These are phyloP conservation scores for Polymixis flavicincta DNA, from an alignment of 2,888 invertebrate species.

Conservation along the genomic window DNA sequence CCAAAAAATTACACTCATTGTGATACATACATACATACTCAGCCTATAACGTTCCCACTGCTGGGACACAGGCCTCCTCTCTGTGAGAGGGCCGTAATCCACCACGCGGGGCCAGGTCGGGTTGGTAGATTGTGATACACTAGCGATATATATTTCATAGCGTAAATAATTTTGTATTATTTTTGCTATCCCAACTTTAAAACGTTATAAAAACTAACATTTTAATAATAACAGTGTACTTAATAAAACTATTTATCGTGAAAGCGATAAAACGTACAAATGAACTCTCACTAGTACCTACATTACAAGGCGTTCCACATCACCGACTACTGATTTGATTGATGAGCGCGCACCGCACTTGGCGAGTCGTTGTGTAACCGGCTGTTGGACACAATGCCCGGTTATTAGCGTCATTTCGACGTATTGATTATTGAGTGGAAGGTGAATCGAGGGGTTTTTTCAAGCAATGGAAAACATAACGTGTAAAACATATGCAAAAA, in stretches of 20 bases:
- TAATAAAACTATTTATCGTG: not conserved
- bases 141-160: no score
- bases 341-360: slow-evolving; percentile 22
- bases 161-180: not conserved
- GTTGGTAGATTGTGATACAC: no score
- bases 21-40: no score
- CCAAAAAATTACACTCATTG: not conserved
- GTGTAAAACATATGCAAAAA: not conserved
- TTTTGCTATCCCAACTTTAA: not conserved
- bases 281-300: slow-evolving; percentile 3
- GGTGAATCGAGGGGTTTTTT: slow-evolving; percentile 12
- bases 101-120: no score
- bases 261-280: slow-evolving; percentile 3
- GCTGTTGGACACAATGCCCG: slow-evolving; percentile 23
- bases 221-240: not conserved
- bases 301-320: not conserved
- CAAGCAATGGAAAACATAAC: not conserved
- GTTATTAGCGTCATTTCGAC: slow-evolving; percentile 28
- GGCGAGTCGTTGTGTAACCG: slow-evolving; percentile 27
- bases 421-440: slow-evolving; percentile 25
- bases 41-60: no score
- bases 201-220: not conserved
- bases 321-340: slow-evolving; percentile 35
- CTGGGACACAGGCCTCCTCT: no score
- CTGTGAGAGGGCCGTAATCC: no score